A percentile compares a stretch with the other conserved stretches of the same genome.
Evolutionary conservation across 2,797 vertebrate species (phyloP).

Genomic region (Cryptoprocta ferox): DNA sequence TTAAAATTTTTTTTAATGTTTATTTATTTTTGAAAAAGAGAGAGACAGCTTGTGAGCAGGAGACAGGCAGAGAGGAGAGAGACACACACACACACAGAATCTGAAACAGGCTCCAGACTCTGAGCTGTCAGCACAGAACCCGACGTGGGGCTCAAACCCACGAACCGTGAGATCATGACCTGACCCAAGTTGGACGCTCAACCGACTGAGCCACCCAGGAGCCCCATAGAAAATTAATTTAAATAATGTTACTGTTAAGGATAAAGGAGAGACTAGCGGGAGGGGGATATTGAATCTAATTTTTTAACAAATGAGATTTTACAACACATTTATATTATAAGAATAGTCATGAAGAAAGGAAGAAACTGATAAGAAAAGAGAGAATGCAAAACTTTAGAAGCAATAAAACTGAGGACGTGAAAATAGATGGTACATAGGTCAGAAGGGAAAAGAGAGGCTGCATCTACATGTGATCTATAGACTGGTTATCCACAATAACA

Average conservation of each 20-base stretch:
- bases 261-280: neutral
- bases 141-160: too few relatives aligned
- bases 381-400: neutral
- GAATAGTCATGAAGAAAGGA: neutral
- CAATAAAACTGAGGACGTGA: neutral
- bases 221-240: neutral
- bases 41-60: too few relatives aligned
- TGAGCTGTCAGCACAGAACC: too few relatives aligned
- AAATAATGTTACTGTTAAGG: neutral
- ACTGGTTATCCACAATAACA: neutral
- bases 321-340: neutral
- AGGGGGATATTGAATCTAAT: neutral
- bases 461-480: rapidly evolving
- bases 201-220: too few relatives aligned
- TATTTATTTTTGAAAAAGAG: too few relatives aligned
- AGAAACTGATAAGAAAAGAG: neutral
- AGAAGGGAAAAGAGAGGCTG: neutral
- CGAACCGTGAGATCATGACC: too few relatives aligned
- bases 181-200: too few relatives aligned
- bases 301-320: neutral
- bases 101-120: too few relatives aligned
- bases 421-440: neutral
- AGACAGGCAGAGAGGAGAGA: too few relatives aligned
- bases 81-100: too few relatives aligned
- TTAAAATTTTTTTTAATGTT: neutral